These are phyloP conservation scores for Zoanthus gigantus DNA, from an alignment of 92 coral and sea anemone genomes.

Conservation along the genomic window DNA sequence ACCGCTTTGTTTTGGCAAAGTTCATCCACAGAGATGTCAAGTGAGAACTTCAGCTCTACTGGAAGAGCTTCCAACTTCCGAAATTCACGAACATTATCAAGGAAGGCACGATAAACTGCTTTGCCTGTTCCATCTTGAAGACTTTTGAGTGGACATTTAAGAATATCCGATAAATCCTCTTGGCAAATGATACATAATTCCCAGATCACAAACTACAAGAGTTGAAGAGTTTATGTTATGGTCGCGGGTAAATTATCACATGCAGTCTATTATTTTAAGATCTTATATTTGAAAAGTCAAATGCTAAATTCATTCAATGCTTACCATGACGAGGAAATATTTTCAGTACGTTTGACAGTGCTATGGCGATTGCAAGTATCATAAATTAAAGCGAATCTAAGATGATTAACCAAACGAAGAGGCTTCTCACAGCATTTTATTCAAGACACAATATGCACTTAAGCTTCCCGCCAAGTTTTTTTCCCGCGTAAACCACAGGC, in stretches of 20 bases:
- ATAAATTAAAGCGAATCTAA: background rate
- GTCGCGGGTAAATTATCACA: slow-evolving; percentile 27
- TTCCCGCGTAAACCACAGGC: slow-evolving; percentile 29
- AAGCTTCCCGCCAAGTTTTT: slow-evolving; percentile 25
- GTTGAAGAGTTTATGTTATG: slow-evolving; percentile 7
- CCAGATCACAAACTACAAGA: slow-evolving; percentile 34
- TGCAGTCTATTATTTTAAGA: background rate
- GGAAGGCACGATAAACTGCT: slow-evolving; percentile 53
- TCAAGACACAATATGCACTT: slow-evolving; percentile 32
- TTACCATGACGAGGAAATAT: slow-evolving; percentile 23
- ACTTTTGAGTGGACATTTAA: slow-evolving; percentile 55
- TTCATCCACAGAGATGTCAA: slow-evolving; percentile 41
- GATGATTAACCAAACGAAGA: background rate
- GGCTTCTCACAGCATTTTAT: slow-evolving; percentile 24
- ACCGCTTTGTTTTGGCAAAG: slow-evolving; percentile 54
- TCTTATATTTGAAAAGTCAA: background rate
- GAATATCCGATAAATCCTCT: slow-evolving; percentile 20
- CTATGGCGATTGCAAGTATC: background rate
- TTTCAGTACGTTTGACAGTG: slow-evolving; percentile 3
- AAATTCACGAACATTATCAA: slow-evolving; percentile 53
- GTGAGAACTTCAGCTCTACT: slow-evolving; percentile 24
- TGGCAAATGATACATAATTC: slow-evolving; percentile 49
- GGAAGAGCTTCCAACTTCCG: slow-evolving; percentile 11
- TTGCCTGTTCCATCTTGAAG: slow-evolving; percentile 44
- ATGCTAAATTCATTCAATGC: slow-evolving; percentile 8